Base-by-base conservation (phyloP, 2,113 vertebrate genomes). In the Lepidothrix coronata region DNA sequence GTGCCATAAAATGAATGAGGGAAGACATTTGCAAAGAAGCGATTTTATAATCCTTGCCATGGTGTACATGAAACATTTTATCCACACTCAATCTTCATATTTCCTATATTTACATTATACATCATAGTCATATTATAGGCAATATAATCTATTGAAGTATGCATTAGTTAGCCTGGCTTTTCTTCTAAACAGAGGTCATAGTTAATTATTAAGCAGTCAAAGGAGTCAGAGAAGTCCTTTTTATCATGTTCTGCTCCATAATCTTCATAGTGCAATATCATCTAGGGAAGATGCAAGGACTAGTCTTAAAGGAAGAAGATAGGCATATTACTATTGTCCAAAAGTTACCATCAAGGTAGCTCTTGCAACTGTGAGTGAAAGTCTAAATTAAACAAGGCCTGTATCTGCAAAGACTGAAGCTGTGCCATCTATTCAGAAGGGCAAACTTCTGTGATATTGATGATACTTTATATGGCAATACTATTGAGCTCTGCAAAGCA, bases 111-210 rank as follows among this genome's bases (percentile, higher is more conserved):
- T 88, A 77, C 73, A 46, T 79, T 94, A 67, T 89, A 93, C 84
- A 73, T 88, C 80, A 77, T 80, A 84, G 89, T 88, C 81, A 6
- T 65, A 79, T 41, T 86, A 77, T 12, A 63, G 68, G 20, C 43
- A 90, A 57, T 94, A 91, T 83, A 82, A 72, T 90, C 68, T 91
- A 19, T 30, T 85, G 81, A 91, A 78, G 4, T 44, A 67, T 63
- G 65, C 75, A 96, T 90, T 97, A 97, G 97, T 97, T 97, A 92
- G 22, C 65, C 78, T 70, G 75, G 39, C 61, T 95, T 85, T 77
- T 68, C 61, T 93, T 93, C 93, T 85, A 77, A 78, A 84, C 82
- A 94, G 89, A 92, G 79, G 82, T 88, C 77, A 54, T 77, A 84
- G 91, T 89, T 91, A 95, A 93, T 91, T 85, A 87, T 85, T 95